A percentile compares a stretch with the other conserved stretches of the same genome.
These are phyloP conservation scores for Chloroceryle aenea DNA, from an alignment of 2,113 vertebrate genomes.

Conservation along the genomic window DNA sequence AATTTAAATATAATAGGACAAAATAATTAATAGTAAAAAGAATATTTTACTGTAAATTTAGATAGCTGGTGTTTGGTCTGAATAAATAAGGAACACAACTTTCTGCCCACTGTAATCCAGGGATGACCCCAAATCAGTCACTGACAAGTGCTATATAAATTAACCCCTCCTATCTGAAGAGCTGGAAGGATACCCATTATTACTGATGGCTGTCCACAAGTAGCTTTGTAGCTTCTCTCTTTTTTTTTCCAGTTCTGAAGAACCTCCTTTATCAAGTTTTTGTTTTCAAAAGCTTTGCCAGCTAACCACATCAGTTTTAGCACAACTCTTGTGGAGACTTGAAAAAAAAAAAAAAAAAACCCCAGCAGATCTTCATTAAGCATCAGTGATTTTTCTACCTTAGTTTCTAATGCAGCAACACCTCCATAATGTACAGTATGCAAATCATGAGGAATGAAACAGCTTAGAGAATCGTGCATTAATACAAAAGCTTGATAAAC, in stretches of 20 bases:
- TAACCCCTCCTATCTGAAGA: neutral
- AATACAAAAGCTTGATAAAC: neutral
- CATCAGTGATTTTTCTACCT: neutral
- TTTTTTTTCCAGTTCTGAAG: neutral
- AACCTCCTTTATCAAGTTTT: neutral
- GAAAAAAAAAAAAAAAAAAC: neutral
- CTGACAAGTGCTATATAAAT: neutral
- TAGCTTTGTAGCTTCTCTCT: neutral
- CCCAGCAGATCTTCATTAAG: neutral
- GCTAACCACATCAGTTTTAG: neutral
- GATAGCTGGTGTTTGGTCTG: neutral
- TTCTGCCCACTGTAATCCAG: neutral
- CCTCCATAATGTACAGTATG: neutral
- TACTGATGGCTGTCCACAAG: neutral
- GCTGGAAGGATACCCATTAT: neutral
- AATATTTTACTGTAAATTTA: neutral
- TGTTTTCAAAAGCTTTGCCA: neutral
- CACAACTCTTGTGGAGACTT: neutral
- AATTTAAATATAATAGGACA: too few species aligned
- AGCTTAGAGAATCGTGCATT: neutral
- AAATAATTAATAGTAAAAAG: neutral
- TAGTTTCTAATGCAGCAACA: neutral
- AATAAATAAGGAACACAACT: neutral
- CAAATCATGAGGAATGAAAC: neutral
- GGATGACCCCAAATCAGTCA: neutral